A percentile compares a stretch with the other conserved stretches of the same genome.
Conservation (phyloP, 2,888 invertebrate species). For the Drosophila gaucha region DNA sequence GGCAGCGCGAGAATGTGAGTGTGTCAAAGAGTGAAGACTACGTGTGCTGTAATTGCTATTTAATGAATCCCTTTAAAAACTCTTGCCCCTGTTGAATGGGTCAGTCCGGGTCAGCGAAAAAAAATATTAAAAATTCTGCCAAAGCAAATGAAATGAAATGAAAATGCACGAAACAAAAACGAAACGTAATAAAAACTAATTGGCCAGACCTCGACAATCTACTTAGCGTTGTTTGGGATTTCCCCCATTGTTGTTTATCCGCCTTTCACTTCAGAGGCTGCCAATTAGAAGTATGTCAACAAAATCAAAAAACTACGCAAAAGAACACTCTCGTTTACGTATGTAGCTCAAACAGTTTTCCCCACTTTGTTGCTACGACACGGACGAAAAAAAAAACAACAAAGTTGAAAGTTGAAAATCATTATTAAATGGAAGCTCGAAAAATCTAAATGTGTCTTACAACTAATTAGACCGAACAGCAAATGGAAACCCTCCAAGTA, state of each 20-base stretch:
- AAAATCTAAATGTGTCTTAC: not conserved
- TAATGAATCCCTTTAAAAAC: slow-evolving; percentile 43
- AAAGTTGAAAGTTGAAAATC: not conserved
- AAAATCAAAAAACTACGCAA: slow-evolving; percentile 6
- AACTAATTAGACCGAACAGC: not conserved
- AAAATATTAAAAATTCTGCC: slow-evolving; percentile 11
- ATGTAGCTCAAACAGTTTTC: no score
- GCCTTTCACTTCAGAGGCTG: slow-evolving; percentile 8
- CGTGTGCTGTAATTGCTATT: slow-evolving; percentile 65
- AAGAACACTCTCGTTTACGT: not conserved
- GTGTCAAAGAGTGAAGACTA: slow-evolving; percentile 1
- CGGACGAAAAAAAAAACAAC: no score
- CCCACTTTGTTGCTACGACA: no score
- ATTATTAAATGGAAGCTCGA: not conserved
- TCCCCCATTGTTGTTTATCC: not conserved
- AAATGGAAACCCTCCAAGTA: not conserved
- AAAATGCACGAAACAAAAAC: slow-evolving; percentile 2
- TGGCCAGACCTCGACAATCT: slow-evolving; percentile 39
- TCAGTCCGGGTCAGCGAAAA: not conserved
- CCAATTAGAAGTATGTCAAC: slow-evolving; percentile 7
- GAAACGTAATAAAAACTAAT: slow-evolving; percentile 64
- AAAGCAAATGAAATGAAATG: not conserved
- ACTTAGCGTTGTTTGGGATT: slow-evolving; percentile 27
- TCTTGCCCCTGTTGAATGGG: not conserved
- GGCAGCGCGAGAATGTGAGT: slow-evolving; percentile 1